Conservation (phyloP, 2,888 invertebrate genomes). For the Argyresthia goedartella region DNA sequence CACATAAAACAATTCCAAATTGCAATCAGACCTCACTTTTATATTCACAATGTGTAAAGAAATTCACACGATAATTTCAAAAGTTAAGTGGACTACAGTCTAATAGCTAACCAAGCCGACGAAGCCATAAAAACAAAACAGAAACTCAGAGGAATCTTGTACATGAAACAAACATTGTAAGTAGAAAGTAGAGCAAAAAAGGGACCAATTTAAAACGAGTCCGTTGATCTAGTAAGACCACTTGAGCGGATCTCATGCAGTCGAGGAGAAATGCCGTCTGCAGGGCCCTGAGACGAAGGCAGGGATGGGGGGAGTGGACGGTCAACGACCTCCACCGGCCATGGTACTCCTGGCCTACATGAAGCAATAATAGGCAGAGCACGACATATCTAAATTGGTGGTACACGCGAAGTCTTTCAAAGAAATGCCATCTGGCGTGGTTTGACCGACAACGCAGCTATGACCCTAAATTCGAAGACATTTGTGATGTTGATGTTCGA, state of each 20-base stretch:
- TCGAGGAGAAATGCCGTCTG: conserved; percentile 47
- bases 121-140: not conserved
- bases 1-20: not conserved
- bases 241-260: conserved; percentile 32
- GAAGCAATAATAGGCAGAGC: conserved; percentile 9
- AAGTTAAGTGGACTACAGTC: too few relatives aligned
- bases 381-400: too few relatives aligned
- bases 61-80: too few relatives aligned
- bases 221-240: conserved; percentile 15
- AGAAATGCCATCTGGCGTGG: too few relatives aligned
- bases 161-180: not conserved
- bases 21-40: not conserved
- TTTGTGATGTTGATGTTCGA: too few relatives aligned
- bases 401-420: not conserved
- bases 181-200: conserved; percentile 4
- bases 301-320: conserved; percentile 28
- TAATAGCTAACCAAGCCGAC: not conserved
- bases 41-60: too few relatives aligned
- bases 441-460: too few relatives aligned
- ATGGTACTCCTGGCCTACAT: conserved; percentile 65
- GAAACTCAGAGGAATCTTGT: not conserved
- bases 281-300: conserved; percentile 34
- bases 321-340: conserved; percentile 48
- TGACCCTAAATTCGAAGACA: too few relatives aligned
- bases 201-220: conserved; percentile 6